Base-by-base conservation (phyloP, 2,797 vertebrate species). In the Cynopterus sphinx region DNA sequence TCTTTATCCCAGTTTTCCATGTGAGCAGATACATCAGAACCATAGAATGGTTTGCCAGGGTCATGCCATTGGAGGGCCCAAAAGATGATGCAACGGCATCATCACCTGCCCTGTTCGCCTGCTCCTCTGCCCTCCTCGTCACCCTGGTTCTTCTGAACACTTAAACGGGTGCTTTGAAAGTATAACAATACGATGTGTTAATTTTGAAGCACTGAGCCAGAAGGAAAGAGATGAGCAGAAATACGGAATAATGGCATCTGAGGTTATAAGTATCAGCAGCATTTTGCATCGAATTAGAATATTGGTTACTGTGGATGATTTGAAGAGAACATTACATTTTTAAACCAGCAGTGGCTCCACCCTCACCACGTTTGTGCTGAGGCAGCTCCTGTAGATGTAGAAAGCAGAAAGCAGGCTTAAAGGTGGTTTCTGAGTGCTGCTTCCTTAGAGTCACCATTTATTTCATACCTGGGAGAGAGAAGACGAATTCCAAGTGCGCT, bases 161-260 rank as follows among this genome's bases (percentile, higher is more conserved):
- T 57, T 28, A 6, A 2, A 7, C 9, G 22, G 63, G 21, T 49
- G 49, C 53, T 16, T 0, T 61, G 59, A 24, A 49, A 36, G 26
- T 22, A 15, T 1, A 28, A 28, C 21, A 22, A 11, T 59, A 17
- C 24, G 26, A 51, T 12, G 12, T 36, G 63, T 73, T 94, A 0
- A 22, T 70, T 88, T 71, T 51, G 75, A 90, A 90, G 33, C 75
- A 6, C 28, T 33, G 71, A 75, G 46, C 71, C 65, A 79, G 31
- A 74, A 85, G 22, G 67, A 81, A 17, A 6, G n/a, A 36, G 51
- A 59, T 36, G 49, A n/a, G 16, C 51, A 39, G 59, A 55, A 78
- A 68, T 46, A 24, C 12, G 84, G 21, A 74, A 49, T 12, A 39
- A 49, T 67, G 65, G 33, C 17, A 1, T 59, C 78, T 31, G 12